Conservation (phyloP, 2,888 invertebrate species). For the Epistrophe grossulariae region DNA sequence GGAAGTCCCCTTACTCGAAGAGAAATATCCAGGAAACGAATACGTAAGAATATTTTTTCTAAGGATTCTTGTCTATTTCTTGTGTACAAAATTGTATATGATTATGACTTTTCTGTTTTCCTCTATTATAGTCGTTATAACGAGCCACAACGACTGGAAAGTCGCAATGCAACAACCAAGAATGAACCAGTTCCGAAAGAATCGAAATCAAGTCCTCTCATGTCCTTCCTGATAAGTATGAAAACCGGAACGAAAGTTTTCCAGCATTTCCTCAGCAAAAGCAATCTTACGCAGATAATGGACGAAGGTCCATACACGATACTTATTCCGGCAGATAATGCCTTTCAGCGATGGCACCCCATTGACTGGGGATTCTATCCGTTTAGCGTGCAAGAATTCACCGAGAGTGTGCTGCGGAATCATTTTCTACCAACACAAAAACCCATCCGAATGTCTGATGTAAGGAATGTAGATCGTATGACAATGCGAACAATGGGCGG, state of each 20-base stretch:
- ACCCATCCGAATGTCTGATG: slow-evolving; percentile 85
- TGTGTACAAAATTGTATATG: not conserved
- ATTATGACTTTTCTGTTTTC: slow-evolving; percentile 11
- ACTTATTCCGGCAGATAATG: slow-evolving; percentile 87
- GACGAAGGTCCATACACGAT: slow-evolving; percentile 86
- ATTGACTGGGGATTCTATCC: slow-evolving; percentile 90
- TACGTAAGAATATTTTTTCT: slow-evolving; percentile 79
- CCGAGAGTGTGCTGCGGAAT: slow-evolving; percentile 86
- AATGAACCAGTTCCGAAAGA: slow-evolving; percentile 83
- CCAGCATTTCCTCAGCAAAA: slow-evolving; percentile 87
- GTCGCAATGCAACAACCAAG: slow-evolving; percentile 82
- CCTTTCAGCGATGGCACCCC: slow-evolving; percentile 88
- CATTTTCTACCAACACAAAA: slow-evolving; percentile 86
- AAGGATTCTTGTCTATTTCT: slow-evolving; percentile 1
- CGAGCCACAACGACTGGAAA: slow-evolving; percentile 83
- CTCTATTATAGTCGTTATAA: slow-evolving; percentile 80
- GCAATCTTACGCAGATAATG: slow-evolving; percentile 86
- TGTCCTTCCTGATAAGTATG: slow-evolving; percentile 85
- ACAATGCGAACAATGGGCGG: slow-evolving; percentile 86
- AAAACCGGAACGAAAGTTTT: slow-evolving; percentile 87
- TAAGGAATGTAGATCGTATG: slow-evolving; percentile 85
- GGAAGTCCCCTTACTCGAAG: slow-evolving; percentile 83
- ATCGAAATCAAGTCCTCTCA: slow-evolving; percentile 82
- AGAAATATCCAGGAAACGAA: slow-evolving; percentile 84
- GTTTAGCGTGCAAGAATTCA: slow-evolving; percentile 88